Percentiles rank a stretch among this genome's conserved stretches.
phyloP scores from a whole-genome alignment of 2,113 vertebrate species.

The Menidia beryllina region DNA sequence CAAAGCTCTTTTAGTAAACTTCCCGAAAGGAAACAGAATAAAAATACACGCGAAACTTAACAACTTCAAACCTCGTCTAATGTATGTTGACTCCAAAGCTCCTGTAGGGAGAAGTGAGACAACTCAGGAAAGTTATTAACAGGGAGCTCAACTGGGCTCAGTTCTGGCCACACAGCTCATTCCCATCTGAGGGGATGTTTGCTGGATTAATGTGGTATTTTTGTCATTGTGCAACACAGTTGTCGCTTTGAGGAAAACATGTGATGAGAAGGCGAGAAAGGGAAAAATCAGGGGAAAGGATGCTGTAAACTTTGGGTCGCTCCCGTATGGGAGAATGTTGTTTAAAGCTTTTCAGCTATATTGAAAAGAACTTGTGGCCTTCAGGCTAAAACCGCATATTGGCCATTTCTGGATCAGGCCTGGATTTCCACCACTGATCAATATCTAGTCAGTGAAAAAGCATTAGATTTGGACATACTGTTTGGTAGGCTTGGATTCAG shows the following conservation, averaged over 20 bases:
- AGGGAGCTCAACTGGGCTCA: background rate
- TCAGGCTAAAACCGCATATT: slow-evolving; percentile 49
- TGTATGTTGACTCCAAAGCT: too few species aligned
- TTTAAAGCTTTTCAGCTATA: slow-evolving; percentile 22
- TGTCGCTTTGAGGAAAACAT: background rate
- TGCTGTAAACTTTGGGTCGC: background rate
- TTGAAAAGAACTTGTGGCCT: slow-evolving; percentile 27
- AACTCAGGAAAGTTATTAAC: background rate
- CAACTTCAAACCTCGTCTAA: too few species aligned
- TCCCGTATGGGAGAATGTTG: background rate
- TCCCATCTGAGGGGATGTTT: background rate
- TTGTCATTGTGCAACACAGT: background rate
- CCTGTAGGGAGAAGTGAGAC: background rate
- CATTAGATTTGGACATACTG: slow-evolving; percentile 28
- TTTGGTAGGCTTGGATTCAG: slow-evolving; percentile 30
- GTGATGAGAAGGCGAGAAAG: background rate
- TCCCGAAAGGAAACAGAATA: too few species aligned
- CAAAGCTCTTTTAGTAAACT: too few species aligned
- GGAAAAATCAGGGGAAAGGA: background rate
- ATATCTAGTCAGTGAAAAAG: slow-evolving; percentile 41
- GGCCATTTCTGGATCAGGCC: slow-evolving; percentile 49
- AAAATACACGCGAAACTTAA: too few species aligned
- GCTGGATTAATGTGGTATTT: background rate
- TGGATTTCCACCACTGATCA: slow-evolving; percentile 47
- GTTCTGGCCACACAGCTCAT: background rate